Evolutionary conservation across 2,888 invertebrate species (phyloP), one percentile per base, ranked within the genome.

Genomic region (Trypoxylon attenuatum): DNA sequence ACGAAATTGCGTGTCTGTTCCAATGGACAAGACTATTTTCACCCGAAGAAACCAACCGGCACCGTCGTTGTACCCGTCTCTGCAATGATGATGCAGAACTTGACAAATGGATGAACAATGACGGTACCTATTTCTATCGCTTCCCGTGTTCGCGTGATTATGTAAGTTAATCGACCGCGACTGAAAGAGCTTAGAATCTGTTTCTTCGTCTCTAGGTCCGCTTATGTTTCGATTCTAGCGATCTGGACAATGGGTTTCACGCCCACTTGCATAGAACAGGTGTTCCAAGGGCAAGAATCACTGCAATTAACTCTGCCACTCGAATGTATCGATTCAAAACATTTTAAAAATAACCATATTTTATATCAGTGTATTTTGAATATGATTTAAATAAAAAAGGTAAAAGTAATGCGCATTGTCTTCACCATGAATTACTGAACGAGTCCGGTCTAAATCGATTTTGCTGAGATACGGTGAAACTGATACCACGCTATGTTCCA

Each of bases 71-170:
- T 13, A 21, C 19, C 10, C 42, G 46, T 22, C 3, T 33, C 47
- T 5, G 42, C 22, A 41, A 50, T 45, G 49, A 57, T 39, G 60
- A 50, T 22, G 55, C 54, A 42, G 42, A 27, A 42, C 13, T 33
- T 43, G 58, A 49, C 52, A 66, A 67, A 72, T 51, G 59, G 54
- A 51, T 42, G 61, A 72, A 78, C 76, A 76, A 80, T 73, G 68
- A 71, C 71, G 62, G 62, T 54, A 52, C 69, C 72, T 66, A 66
- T 73, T 78, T 71, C 66, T 65, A 76, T 72, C 73, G 73, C 73
- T 74, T 78, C 69, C 77, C 62, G 75, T 59, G 58, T 71, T 73
- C 64, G 62, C 55, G 29, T 16, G 68, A 68, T 76, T 77, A 71
- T 61, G 70, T 73, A 78, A 79, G 62, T 59, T 62, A 61, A 68